Evolutionary conservation across 2,797 vertebrate genomes (phyloP), one percentile per base, ranked within the genome.

Genomic region (Anguilla anguilla): DNA sequence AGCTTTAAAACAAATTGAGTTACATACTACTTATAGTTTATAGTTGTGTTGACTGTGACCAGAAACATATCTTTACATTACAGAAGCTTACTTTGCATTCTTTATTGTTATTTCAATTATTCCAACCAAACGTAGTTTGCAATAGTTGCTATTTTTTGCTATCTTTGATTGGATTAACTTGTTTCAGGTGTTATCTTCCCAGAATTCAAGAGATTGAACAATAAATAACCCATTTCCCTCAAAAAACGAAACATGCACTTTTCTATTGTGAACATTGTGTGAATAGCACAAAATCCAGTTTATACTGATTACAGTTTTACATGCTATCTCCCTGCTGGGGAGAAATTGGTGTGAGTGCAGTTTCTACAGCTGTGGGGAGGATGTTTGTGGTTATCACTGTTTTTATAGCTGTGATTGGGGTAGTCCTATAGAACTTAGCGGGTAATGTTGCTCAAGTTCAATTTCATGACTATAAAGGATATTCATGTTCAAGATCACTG

Each of bases 401-500:
- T 79, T 79, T 69, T 28, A 59, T 59, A 59, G 57, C 57, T 59
- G 57, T 82, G 19, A 51, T 6, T 22, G 25, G 43, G 46, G 79
- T 46, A 79, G 74, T 82, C 39, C 11, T 46, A 22, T 82, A 51
- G 39, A 82, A 13, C 19, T 51, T 4, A 79, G 69, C 43, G 35
- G 13, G 39, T 6, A 79, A 46, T 79, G 74, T 46, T 19, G 74
- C 13, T 79, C 74, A 43, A 79, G 74, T 79, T 79, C 39, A 3
- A 46, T 43, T 43, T 7, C 31, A 43, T 6, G 39, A 81, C 77
- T 22, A 25, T 49, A 46, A 39, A 10, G 79, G 79, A 82, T 25
- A 22, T n/a, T 82, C 22, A 49, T n/a, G 46, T 49, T 82, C 79
- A 82, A 82, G 79, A 22, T 46, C 46, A 82, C n/a, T 82, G 39